These are phyloP conservation scores for Microtus pennsylvanicus DNA, from an alignment of 2,113 vertebrate genomes.

Conservation along the genomic window DNA sequence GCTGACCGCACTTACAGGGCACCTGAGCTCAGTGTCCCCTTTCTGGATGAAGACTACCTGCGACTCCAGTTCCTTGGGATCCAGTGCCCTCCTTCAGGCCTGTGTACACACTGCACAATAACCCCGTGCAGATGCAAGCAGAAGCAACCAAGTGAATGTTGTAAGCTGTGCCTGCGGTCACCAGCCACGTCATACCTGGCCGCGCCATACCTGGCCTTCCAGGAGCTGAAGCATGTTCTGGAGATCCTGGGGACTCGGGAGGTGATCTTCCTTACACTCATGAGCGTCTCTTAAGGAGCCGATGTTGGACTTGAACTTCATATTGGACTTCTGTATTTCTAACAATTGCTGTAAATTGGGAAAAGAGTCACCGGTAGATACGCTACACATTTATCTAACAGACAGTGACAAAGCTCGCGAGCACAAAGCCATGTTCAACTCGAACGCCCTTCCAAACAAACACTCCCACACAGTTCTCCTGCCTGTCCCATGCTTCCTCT, in stretches of 20 bases:
- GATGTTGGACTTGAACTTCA: slow-evolving; percentile 87
- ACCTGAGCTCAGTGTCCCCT: neutral
- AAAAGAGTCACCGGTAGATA: neutral
- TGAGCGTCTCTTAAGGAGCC: slow-evolving; percentile 86
- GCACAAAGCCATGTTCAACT: fast-evolving
- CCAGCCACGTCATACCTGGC: slow-evolving; percentile 86
- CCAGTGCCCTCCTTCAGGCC: neutral
- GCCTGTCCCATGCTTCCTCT: neutral
- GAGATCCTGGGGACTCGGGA: slow-evolving; percentile 84
- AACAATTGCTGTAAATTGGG: slow-evolving; percentile 86
- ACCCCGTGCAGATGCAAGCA: neutral
- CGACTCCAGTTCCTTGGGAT: neutral
- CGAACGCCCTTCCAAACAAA: neutral
- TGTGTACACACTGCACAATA: neutral
- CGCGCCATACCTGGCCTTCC: slow-evolving; percentile 89
- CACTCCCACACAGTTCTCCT: fast-evolving
- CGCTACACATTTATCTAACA: neutral
- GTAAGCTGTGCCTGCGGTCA: fast-evolving
- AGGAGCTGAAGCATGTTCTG: slow-evolving; percentile 89
- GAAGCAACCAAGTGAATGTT: fast-evolving
- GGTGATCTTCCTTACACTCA: slow-evolving; percentile 83
- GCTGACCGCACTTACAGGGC: no score
- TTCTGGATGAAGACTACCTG: no score
- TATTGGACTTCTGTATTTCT: slow-evolving; percentile 87
- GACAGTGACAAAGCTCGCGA: neutral